Percentiles rank a stretch among this genome's conserved stretches.
Conservation (phyloP, 2,888 invertebrate genomes). For the Idaea biselata region DNA sequence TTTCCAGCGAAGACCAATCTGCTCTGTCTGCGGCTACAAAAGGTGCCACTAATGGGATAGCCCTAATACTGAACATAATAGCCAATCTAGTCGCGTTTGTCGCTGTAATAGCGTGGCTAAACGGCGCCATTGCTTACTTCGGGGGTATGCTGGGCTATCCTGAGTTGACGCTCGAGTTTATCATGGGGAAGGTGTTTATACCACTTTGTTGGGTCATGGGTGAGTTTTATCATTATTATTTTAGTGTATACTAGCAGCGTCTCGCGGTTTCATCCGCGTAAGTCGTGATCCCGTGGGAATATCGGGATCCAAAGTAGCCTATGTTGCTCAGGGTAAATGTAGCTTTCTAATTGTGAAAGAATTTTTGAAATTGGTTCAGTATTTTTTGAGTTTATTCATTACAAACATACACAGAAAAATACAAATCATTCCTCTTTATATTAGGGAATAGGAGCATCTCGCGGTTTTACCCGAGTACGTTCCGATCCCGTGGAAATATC, state of each 20-base stretch:
- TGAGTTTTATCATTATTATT: slow-evolving; percentile 25
- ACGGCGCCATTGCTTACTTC: slow-evolving; percentile 89
- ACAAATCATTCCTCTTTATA: too few relatives aligned
- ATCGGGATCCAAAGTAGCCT: too few relatives aligned
- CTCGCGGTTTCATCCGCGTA: not conserved
- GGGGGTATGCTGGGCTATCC: slow-evolving; percentile 88
- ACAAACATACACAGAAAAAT: too few relatives aligned
- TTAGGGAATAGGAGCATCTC: too few relatives aligned
- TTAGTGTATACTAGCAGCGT: not conserved
- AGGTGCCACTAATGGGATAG: slow-evolving; percentile 91
- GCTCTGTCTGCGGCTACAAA: slow-evolving; percentile 94
- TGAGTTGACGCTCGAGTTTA: slow-evolving; percentile 83
- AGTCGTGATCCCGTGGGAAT: too few relatives aligned
- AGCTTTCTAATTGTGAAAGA: too few relatives aligned
- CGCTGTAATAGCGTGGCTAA: slow-evolving; percentile 91
- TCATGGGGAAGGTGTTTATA: slow-evolving; percentile 93
- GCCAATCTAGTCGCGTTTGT: slow-evolving; percentile 96
- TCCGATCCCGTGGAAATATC: too few relatives aligned
- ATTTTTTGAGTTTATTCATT: too few relatives aligned
- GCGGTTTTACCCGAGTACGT: too few relatives aligned
- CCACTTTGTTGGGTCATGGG: slow-evolving; percentile 96
- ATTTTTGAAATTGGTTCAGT: too few relatives aligned
- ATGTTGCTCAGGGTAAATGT: too few relatives aligned
- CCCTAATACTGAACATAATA: slow-evolving; percentile 91
- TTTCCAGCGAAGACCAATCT: slow-evolving; percentile 88